Evolutionary conservation across 2,888 invertebrate genomes (phyloP).

Genomic region (Polydrusus tereticollis): DNA sequence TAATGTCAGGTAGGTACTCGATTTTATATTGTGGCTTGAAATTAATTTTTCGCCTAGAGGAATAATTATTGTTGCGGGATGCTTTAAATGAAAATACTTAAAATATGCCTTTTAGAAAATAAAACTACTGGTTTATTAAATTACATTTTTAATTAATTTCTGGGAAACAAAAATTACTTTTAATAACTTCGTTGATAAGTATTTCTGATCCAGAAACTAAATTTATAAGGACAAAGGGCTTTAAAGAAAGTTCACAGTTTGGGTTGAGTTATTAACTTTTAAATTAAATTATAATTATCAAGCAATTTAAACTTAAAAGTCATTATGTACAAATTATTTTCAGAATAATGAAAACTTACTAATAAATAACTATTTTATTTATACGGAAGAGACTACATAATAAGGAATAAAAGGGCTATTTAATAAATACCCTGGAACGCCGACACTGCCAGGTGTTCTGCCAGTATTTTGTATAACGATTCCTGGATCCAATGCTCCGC

Average conservation of each 20-base stretch:
- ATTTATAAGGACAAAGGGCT: neutral
- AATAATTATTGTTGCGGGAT: too few species aligned
- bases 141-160: slow-evolving; percentile 1
- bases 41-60: too few species aligned
- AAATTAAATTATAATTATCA: slow-evolving; percentile 6
- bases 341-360: too few species aligned
- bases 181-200: slow-evolving; percentile 12
- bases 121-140: neutral
- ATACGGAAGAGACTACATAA: slow-evolving; percentile 9
- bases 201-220: slow-evolving; percentile 1
- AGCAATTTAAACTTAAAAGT: neutral
- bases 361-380: neutral
- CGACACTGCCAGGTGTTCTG: slow-evolving; percentile 12
- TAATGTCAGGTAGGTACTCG: too few species aligned
- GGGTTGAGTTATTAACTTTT: neutral
- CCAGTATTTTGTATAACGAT: slow-evolving; percentile 23
- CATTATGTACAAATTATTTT: neutral
- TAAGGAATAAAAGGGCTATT: slow-evolving; percentile 18
- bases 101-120: neutral
- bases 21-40: too few species aligned
- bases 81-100: neutral
- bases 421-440: slow-evolving; percentile 16
- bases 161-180: slow-evolving; percentile 5
- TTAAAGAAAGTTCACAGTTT: neutral
- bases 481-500: neutral